Base-by-base conservation (phyloP, 2,113 vertebrate species). In the Scophthalmus maximus region DNA sequence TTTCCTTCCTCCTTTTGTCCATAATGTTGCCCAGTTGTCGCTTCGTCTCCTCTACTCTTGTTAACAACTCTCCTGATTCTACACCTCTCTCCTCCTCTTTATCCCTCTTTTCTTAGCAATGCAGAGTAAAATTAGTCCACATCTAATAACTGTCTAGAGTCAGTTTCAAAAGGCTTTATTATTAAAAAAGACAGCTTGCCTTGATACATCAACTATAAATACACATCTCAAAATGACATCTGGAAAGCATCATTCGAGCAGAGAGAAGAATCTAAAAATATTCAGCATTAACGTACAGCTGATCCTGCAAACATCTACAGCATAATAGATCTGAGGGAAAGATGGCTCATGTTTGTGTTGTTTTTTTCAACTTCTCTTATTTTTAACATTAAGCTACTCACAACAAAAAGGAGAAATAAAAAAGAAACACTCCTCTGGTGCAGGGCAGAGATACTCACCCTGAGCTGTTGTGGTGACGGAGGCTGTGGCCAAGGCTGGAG, bases 371-470 rank as follows among this genome's bases (percentile, higher is more conserved):
- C 25, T 60, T 25, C n/a, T n/a, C n/a, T n/a, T n/a, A n/a, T n/a
- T n/a, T n/a, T n/a, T n/a, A n/a, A n/a, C n/a, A n/a, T n/a, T n/a
- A n/a, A n/a, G n/a, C n/a, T n/a, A n/a, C n/a, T n/a, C n/a, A n/a
- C n/a, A n/a, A n/a, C n/a, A n/a, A n/a, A n/a, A n/a, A 44, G 6
- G 0, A 56, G 25, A 52, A 8, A 9, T 46, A n/a, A 5, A 50
- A 8, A 10, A n/a, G n/a, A 34, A 46, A 42, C 20, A 1, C 1
- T 2, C 29, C 34, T 52, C 11, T 9, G 6, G n/a, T 9, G 2
- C 8, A 36, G 10, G 11, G 17, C 10, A 15, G 36, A 55, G 14
- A 42, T 6, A 89, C 96, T 95, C 73, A 98, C 97, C 95, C 95
- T 12, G 94, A 91, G 90, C 90, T 95, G 29, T 50, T 88, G 81